Evolutionary conservation across 2,888 invertebrate genomes (phyloP).

Genomic region (Biston stratarius): DNA sequence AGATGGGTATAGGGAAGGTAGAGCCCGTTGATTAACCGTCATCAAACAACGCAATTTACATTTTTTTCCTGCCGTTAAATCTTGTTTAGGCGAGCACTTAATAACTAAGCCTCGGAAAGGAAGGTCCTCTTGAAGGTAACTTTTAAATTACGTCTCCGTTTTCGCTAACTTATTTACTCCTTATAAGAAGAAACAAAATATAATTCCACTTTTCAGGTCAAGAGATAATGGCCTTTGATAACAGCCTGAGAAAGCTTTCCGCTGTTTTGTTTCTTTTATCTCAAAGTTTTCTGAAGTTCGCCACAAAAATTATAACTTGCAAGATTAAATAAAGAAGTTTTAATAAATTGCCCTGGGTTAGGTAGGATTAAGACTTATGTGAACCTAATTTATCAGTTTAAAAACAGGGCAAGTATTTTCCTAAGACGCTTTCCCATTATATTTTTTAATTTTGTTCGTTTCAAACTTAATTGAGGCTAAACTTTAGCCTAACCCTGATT

Average conservation of each 20-base stretch:
- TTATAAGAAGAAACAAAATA: slow-evolving; percentile 83
- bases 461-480: background rate
- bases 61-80: slow-evolving; percentile 59
- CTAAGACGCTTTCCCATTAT: background rate
- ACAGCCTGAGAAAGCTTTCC: slow-evolving; percentile 85
- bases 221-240: slow-evolving; percentile 85
- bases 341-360: slow-evolving; percentile 79
- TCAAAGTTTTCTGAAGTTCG: slow-evolving; percentile 79
- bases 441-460: background rate
- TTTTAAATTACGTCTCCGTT: slow-evolving; percentile 81
- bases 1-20: slow-evolving; percentile 33
- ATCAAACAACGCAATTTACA: slow-evolving; percentile 58
- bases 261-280: slow-evolving; percentile 85
- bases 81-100: slow-evolving; percentile 63
- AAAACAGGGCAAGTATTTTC: slow-evolving; percentile 21
- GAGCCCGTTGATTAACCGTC: slow-evolving; percentile 51
- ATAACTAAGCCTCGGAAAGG: slow-evolving; percentile 62
- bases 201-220: slow-evolving; percentile 85
- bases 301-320: slow-evolving; percentile 83
- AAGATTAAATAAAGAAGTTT: slow-evolving; percentile 83
- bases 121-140: slow-evolving; percentile 72
- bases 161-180: slow-evolving; percentile 81
- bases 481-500: background rate
- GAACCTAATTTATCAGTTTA: slow-evolving; percentile 63
- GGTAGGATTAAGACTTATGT: slow-evolving; percentile 71